These are phyloP conservation scores for Diarsia brunnea DNA, from an alignment of 2,888 invertebrate genomes.

Conservation along the genomic window DNA sequence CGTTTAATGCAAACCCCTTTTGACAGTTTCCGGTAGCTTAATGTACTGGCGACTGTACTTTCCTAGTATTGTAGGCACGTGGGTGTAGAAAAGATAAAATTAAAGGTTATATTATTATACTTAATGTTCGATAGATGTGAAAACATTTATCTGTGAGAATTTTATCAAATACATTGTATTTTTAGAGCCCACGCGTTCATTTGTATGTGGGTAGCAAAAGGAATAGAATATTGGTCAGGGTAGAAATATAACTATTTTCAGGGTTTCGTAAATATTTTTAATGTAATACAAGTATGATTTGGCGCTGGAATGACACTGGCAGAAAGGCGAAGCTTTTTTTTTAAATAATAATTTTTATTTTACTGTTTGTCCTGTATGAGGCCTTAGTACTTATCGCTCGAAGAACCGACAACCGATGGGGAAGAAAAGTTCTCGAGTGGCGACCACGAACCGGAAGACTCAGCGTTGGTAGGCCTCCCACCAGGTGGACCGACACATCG, in stretches of 20 bases:
- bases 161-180: background rate
- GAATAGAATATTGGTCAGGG: background rate
- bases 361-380: background rate
- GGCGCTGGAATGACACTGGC: background rate
- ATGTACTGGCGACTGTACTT: background rate
- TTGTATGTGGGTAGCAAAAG: background rate
- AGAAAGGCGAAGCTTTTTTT: background rate
- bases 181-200: background rate
- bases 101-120: background rate
- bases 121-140: background rate
- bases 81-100: background rate
- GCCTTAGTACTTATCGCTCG: too few relatives aligned
- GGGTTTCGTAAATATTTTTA: background rate
- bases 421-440: too few relatives aligned
- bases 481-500: too few relatives aligned
- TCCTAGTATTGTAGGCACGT: background rate
- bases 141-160: background rate
- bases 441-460: too few relatives aligned
- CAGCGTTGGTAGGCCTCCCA: too few relatives aligned
- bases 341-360: background rate
- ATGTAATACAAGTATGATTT: background rate
- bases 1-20: too few relatives aligned
- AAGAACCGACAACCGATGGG: too few relatives aligned
- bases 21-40: too few relatives aligned
- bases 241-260: background rate